These are phyloP conservation scores for Cheirogaleus major DNA, from an alignment of 2,797 vertebrate species.

Conservation along the genomic window DNA sequence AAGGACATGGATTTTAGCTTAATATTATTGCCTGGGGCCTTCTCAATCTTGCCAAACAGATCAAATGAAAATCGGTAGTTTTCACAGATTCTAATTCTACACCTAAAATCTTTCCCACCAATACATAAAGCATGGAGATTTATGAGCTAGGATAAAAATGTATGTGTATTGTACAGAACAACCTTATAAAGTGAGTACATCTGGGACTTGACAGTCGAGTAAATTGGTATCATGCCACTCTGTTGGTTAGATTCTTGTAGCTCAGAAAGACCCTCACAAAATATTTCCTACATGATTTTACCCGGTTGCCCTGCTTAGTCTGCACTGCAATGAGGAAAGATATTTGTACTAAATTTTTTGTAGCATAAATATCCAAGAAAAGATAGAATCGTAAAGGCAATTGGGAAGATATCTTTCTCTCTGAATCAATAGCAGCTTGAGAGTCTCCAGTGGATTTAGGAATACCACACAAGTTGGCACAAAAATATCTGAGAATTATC, in stretches of 20 bases:
- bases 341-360: neutral
- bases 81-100: neutral
- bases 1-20: neutral
- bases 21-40: accelerated
- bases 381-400: neutral
- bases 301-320: neutral
- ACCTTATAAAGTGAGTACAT: neutral
- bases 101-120: neutral
- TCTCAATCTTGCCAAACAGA: neutral
- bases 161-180: neutral
- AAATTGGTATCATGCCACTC: neutral
- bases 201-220: neutral
- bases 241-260: neutral
- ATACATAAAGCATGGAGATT: neutral
- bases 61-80: neutral
- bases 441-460: neutral
- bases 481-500: neutral
- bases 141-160: neutral
- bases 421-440: neutral
- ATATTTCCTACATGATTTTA: neutral
- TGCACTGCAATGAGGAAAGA: neutral
- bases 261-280: neutral
- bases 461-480: neutral
- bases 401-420: neutral
- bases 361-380: neutral